Base-by-base conservation (phyloP, 1,140 invertebrate species). In the Galendromus occidentalis region DNA sequence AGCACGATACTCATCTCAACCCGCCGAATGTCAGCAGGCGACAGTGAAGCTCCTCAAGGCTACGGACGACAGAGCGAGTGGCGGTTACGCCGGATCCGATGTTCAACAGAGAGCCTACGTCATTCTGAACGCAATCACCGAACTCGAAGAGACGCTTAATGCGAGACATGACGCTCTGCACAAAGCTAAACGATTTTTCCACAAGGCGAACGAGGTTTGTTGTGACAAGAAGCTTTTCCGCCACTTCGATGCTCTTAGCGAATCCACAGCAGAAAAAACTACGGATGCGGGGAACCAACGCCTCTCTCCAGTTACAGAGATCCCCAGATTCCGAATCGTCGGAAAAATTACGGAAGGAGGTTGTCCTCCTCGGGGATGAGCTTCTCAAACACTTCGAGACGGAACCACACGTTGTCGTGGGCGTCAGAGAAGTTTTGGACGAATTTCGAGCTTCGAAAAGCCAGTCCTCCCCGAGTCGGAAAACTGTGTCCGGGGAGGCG, bases 11-110 rank as follows among this genome's bases (percentile, higher is more conserved):
- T n/a, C n/a, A n/a, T n/a, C n/a, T n/a, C n/a, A n/a, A n/a, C n/a
- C n/a, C n/a, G n/a, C n/a, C n/a, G n/a, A n/a, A n/a, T 59, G 51
- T 59, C 51, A 59, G 51, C 51, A 59, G 51, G 51, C 51, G 1
- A 33, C 51, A 9, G 33, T 59, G 14, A 59, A 59, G 25, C 51
- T 59, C 4, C 33, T 59, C 12, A 59, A 59, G 51, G 25, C 51
- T 59, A 59, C 51, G 25, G 51, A 59, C 14, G 51, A 59, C 22
- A 25, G 25, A 18, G n/a, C 51, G 14, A 29, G 20, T 14, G 51
- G 51, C 2, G 51, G 51, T 9, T 59, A 59, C 51, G 33, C 51
- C 25, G 22, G 51, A 5, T 59, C 51, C 51, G 51, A 59, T 22
- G 25, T 59, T 59, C 51, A 59, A 33, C 51, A 59, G 20, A 59